These are phyloP conservation scores for Phanerotoma sp. DNA, from an alignment of 2,888 invertebrate genomes.

Conservation along the genomic window DNA sequence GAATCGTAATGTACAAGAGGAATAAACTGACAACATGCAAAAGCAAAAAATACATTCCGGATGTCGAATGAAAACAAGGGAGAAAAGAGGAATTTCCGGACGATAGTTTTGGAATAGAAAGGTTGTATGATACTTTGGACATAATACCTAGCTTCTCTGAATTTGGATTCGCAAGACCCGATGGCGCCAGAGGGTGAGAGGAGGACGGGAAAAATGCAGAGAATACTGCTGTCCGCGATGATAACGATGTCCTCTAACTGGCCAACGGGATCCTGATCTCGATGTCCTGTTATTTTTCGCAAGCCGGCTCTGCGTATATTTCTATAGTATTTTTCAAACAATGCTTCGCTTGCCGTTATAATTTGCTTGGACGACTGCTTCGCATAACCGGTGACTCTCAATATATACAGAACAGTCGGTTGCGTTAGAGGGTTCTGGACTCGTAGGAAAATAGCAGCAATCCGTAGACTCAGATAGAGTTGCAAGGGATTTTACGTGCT, in stretches of 20 bases:
- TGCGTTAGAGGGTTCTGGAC: conserved; percentile 22
- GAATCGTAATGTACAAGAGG: background rate
- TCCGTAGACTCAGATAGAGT: conserved; percentile 5
- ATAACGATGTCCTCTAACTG: conserved; percentile 48
- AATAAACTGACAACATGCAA: conserved; percentile 11
- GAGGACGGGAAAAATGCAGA: conserved; percentile 7
- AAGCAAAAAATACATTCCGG: conserved; percentile 3
- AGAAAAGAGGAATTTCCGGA: conserved; percentile 30
- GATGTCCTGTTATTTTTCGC: conserved; percentile 47
- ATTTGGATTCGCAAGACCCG: conserved; percentile 6
- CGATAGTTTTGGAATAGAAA: conserved; percentile 23
- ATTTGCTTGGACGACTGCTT: conserved; percentile 51
- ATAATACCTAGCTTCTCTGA: conserved; percentile 7
- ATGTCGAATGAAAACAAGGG: conserved; percentile 5
- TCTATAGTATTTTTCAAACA: conserved; percentile 49
- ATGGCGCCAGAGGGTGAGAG: conserved; percentile 1
- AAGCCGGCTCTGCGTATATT: conserved; percentile 31
- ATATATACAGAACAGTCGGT: conserved; percentile 34
- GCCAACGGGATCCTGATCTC: conserved; percentile 23
- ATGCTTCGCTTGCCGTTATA: conserved; percentile 47
- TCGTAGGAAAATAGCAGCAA: conserved; percentile 30
- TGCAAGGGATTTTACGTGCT: conserved; percentile 4
- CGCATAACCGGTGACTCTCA: conserved; percentile 40
- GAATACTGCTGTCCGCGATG: conserved; percentile 32
- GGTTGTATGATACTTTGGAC: conserved; percentile 6